These are phyloP conservation scores for Lypha dubia DNA, from an alignment of 2,888 invertebrate species.

Conservation along the genomic window DNA sequence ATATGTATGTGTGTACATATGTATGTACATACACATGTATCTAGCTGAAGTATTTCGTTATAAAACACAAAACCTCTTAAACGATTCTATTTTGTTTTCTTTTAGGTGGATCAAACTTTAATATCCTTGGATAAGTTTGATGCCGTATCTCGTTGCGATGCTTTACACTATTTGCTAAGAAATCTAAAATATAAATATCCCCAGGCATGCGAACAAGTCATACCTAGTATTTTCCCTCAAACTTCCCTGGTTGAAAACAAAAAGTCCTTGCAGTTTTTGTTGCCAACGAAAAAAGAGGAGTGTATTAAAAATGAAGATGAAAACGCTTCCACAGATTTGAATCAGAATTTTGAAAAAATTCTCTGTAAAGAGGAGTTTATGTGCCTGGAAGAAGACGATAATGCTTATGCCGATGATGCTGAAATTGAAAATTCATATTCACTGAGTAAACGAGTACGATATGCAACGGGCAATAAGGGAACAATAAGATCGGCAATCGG, in stretches of 20 bases:
- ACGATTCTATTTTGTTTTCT: constrained; percentile 4
- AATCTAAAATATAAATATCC: constrained; percentile 82
- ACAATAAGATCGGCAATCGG: constrained; percentile 36
- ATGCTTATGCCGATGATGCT: constrained; percentile 71
- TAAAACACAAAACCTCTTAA: too few relatives aligned
- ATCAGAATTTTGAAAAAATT: constrained; percentile 83
- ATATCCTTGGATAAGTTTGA: constrained; percentile 81
- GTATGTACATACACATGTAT: background rate
- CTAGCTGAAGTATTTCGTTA: too few relatives aligned
- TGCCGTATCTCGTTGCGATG: constrained; percentile 81
- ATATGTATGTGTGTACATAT: background rate
- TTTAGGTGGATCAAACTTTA: constrained; percentile 82
- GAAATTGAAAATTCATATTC: constrained; percentile 68
- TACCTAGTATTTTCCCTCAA: constrained; percentile 78
- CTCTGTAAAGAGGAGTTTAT: constrained; percentile 83
- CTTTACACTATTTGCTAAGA: constrained; percentile 81
- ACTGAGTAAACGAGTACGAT: constrained; percentile 61
- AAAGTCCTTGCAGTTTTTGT: constrained; percentile 77
- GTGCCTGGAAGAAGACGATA: constrained; percentile 82
- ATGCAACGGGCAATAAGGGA: constrained; percentile 15
- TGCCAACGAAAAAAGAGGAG: constrained; percentile 80
- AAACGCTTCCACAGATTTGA: constrained; percentile 80
- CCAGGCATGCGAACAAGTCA: constrained; percentile 81
- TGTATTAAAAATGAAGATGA: constrained; percentile 75
- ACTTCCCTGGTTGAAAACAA: constrained; percentile 76